phyloP scores from a whole-genome alignment of 2,797 vertebrate genomes.

The Rallus crepitans region DNA sequence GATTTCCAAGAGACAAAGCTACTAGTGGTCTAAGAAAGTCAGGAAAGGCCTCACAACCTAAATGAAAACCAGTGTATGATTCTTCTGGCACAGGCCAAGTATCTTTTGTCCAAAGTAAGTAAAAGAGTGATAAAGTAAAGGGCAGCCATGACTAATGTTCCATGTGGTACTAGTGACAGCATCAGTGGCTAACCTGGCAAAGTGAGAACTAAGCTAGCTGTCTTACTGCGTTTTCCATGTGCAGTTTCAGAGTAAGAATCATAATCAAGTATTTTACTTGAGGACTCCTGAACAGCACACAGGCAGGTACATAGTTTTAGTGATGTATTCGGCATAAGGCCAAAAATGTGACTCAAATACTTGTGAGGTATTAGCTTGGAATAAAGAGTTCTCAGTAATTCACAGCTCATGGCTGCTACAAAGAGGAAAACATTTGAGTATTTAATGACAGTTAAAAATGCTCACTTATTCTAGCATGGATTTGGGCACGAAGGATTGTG shows the following conservation, averaged over 20 bases:
- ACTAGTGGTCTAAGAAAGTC: constrained; percentile 53
- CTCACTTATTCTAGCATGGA: neutral
- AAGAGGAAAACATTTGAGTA: neutral
- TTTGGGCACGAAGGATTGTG: neutral
- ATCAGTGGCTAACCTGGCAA: constrained; percentile 50
- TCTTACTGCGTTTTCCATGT: neutral
- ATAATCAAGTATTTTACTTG: neutral
- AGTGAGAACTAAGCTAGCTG: constrained; percentile 19
- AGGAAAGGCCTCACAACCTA: constrained; percentile 44
- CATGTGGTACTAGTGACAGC: constrained; percentile 57
- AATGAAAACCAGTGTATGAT: constrained; percentile 26
- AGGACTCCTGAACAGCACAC: neutral
- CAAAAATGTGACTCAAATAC: neutral
- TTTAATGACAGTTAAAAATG: neutral
- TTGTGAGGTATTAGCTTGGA: neutral
- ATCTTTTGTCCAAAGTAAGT: constrained; percentile 64
- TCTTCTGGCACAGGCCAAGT: constrained; percentile 61
- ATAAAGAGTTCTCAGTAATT: neutral
- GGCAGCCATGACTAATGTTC: constrained; percentile 49
- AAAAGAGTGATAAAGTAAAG: constrained; percentile 55
- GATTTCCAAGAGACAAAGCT: constrained; percentile 53
- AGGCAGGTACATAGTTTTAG: neutral
- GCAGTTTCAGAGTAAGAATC: neutral
- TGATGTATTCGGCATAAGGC: neutral
- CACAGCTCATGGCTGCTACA: neutral